phyloP scores from a whole-genome alignment of 2,888 invertebrate species.

The Ornithoptera priamus region DNA sequence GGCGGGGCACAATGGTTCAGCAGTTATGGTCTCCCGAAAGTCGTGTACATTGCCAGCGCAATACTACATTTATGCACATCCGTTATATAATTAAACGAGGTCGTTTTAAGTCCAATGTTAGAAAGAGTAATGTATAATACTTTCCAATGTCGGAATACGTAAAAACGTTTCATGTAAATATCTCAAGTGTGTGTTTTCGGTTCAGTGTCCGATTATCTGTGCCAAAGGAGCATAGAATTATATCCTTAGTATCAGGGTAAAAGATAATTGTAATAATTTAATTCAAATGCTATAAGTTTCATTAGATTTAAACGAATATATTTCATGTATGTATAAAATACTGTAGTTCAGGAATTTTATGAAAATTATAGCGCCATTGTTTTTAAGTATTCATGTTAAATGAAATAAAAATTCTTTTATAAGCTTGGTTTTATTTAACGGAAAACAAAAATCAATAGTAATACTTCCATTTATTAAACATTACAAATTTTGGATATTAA shows the following conservation, averaged over 20 bases:
- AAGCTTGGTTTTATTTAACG: slow-evolving; percentile 11
- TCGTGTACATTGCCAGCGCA: slow-evolving; percentile 36
- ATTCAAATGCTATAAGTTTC: slow-evolving; percentile 12
- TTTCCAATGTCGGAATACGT: no score
- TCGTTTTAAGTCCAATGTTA: neutral
- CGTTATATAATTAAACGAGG: neutral
- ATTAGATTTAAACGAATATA: slow-evolving; percentile 34
- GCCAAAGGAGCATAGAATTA: slow-evolving; percentile 45
- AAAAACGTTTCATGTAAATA: no score
- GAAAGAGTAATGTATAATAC: no score
- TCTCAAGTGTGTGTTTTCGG: no score
- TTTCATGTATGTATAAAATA: slow-evolving; percentile 42
- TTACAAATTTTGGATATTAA: no score
- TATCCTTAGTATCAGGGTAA: slow-evolving; percentile 67
- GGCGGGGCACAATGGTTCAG: slow-evolving; percentile 80
- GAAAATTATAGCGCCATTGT: slow-evolving; percentile 16
- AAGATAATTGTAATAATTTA: slow-evolving; percentile 32
- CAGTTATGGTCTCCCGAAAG: slow-evolving; percentile 49
- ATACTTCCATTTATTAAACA: no score
- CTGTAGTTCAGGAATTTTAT: slow-evolving; percentile 31
- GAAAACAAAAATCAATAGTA: no score
- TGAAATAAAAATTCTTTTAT: slow-evolving; percentile 24
- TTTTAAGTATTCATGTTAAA: slow-evolving; percentile 22
- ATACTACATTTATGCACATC: slow-evolving; percentile 27
- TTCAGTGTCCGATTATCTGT: slow-evolving; percentile 10